Evolutionary conservation across 2,113 vertebrate genomes (phyloP), one percentile per base, ranked within the genome.

Genomic region (Heliornis fulica): DNA sequence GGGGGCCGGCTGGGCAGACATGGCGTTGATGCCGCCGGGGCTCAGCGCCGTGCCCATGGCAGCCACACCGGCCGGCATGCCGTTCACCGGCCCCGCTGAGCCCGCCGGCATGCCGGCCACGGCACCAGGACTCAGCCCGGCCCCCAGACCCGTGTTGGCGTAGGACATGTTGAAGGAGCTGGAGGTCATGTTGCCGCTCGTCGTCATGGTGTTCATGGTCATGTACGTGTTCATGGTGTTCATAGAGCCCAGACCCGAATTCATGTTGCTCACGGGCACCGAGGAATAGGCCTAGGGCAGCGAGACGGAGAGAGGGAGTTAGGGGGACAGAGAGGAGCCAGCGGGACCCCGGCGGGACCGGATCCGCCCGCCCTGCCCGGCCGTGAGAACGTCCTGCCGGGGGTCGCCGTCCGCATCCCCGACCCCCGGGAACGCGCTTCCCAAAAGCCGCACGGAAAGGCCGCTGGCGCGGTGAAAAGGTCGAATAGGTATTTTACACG

Each of bases 131-230:
- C 99, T 98, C 90, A 99, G 97, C 65, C 98, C 98, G 2, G 98
- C 98, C 28, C 98, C 98, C 46, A 99, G 97, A 61, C 98, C 98
- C 0, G 99, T 97, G 94, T 99, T 99, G n/a, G 98, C 98, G 72
- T 99, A 99, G n/a, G 99, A 99, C 99, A 99, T 99, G 96, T 99
- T 99, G 97, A 99, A 99, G 86, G 99, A 99, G 41, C 98, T 97
- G 13, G 99, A 98, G 7, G 99, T 98, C 98, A 99, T 99, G 97
- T 98, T 98, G 97, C 98, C 98, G 50, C 98, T 98, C 25, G 98
- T 98, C 89, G 98, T 98, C 98, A 99, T 98, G 96, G 98, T 97
- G 92, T 98, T 98, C 98, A 98, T 98, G 86, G 97, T 98, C 99
- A 99, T 99, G 97, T 99, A 99, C 93, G 98, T 98, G 64, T 99